A percentile compares a stretch with the other conserved stretches of the same genome.
These are phyloP conservation scores for Drosophila merina DNA, from an alignment of 2,888 invertebrate genomes.

Conservation along the genomic window DNA sequence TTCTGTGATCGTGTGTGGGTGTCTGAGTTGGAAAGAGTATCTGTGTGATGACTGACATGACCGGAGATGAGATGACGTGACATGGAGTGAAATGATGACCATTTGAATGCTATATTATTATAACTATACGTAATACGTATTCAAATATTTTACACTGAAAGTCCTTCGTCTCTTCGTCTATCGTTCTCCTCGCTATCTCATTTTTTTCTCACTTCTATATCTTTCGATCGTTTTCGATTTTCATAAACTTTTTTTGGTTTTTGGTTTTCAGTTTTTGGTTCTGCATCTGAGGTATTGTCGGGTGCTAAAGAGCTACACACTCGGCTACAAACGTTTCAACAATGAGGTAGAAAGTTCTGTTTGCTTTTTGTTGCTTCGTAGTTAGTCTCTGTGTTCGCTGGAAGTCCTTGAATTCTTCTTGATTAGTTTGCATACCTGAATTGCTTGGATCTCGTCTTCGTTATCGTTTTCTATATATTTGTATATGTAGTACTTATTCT, in stretches of 20 bases:
- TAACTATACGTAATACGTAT: slow-evolving; percentile 32
- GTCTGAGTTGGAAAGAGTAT: slow-evolving; percentile 20
- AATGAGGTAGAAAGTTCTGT: slow-evolving; percentile 75
- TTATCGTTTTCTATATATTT: slow-evolving; percentile 1
- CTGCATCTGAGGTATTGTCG: slow-evolving; percentile 70
- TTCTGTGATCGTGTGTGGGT: slow-evolving; percentile 37
- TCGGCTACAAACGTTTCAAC: slow-evolving; percentile 60
- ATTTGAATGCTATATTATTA: slow-evolving; percentile 13
- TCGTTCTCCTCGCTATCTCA: slow-evolving; percentile 4
- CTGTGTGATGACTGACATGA: slow-evolving; percentile 50
- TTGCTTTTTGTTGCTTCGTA: slow-evolving; percentile 48
- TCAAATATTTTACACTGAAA: slow-evolving; percentile 39
- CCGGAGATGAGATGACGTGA: slow-evolving; percentile 48
- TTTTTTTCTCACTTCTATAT: slow-evolving; percentile 4
- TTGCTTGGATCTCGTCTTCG: slow-evolving; percentile 72
- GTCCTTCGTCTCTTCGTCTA: slow-evolving; percentile 31
- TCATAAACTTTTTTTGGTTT: slow-evolving; percentile 11
- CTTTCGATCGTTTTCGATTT: slow-evolving; percentile 8
- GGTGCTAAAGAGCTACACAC: slow-evolving; percentile 54
- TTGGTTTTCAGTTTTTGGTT: slow-evolving; percentile 25
- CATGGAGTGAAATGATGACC: slow-evolving; percentile 21
- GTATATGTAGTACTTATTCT: slow-evolving; percentile 47
- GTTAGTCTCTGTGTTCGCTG: slow-evolving; percentile 58
- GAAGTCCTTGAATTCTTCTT: slow-evolving; percentile 74
- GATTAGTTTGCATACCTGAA: slow-evolving; percentile 74